A percentile compares a stretch with the other conserved stretches of the same genome.
Conservation (phyloP, 2,797 vertebrate genomes). For the Neosilurus hyrtlii region DNA sequence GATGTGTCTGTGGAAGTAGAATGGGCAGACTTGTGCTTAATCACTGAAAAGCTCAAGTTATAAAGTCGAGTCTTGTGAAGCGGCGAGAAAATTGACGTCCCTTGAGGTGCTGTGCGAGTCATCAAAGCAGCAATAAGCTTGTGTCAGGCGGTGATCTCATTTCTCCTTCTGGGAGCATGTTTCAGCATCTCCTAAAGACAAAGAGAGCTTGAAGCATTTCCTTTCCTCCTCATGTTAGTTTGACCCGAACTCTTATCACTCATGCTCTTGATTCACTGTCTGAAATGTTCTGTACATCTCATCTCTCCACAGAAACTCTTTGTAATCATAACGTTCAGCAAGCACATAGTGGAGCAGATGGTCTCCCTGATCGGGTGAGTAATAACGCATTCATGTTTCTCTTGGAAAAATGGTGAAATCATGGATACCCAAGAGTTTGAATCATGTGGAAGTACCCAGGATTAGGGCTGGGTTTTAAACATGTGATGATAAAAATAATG, state of each 20-base stretch:
- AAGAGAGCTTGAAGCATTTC: constrained; percentile 32
- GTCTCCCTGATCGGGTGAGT: constrained; percentile 97
- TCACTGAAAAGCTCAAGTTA: neutral
- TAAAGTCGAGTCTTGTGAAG: constrained; percentile 60
- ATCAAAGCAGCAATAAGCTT: constrained; percentile 56
- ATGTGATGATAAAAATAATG: neutral
- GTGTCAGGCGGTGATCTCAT: constrained; percentile 68
- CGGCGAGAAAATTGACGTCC: constrained; percentile 45
- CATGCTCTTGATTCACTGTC: constrained; percentile 51
- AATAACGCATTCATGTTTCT: constrained; percentile 51
- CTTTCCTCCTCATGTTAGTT: constrained; percentile 11
- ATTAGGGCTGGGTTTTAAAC: neutral
- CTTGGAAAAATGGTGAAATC: constrained; percentile 17
- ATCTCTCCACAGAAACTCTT: constrained; percentile 89
- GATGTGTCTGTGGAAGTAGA: neutral
- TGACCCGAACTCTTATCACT: constrained; percentile 20
- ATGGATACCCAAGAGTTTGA: neutral
- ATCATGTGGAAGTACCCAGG: constrained; percentile 7
- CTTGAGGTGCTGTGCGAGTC: constrained; percentile 55
- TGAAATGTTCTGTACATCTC: constrained; percentile 41
- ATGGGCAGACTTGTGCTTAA: constrained; percentile 13
- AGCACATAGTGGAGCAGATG: constrained; percentile 99
- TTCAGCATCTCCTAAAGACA: constrained; percentile 59
- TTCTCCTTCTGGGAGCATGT: constrained; percentile 48
- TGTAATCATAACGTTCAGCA: constrained; percentile 98